A percentile compares a stretch with the other conserved stretches of the same genome.
Conservation (phyloP, 2,113 vertebrate species). For the Chlorodrepanis virens region DNA sequence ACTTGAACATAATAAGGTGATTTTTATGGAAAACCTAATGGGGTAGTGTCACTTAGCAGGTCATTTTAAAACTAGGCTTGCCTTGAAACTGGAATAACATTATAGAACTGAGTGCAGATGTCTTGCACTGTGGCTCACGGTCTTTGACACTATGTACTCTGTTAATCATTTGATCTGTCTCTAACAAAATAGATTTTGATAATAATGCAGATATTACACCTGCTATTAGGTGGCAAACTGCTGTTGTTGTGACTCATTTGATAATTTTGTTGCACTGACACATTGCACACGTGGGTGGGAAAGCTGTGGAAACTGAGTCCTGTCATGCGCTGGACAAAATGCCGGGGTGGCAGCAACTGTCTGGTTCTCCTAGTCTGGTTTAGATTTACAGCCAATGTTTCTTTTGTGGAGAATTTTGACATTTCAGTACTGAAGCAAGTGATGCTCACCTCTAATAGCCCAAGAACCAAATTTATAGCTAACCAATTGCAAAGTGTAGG, state of each 20-base stretch:
- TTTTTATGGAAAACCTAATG: neutral
- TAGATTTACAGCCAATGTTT: neutral
- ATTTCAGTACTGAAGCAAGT: neutral
- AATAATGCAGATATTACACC: neutral
- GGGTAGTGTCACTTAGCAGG: neutral
- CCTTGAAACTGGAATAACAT: neutral
- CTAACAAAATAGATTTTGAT: neutral
- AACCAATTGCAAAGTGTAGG: neutral
- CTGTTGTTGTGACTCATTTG: neutral
- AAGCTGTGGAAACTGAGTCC: neutral
- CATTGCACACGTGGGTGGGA: accelerated
- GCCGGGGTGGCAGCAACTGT: neutral
- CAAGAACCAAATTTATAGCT: neutral
- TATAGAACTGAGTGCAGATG: neutral
- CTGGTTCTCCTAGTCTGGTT: neutral
- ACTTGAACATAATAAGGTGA: neutral
- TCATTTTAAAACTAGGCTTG: neutral
- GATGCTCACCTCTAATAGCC: neutral
- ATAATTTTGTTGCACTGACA: accelerated
- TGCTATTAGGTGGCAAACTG: neutral
- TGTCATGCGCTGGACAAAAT: neutral
- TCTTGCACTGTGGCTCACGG: neutral
- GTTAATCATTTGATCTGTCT: neutral
- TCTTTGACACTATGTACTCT: neutral
- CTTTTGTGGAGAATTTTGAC: neutral